Conservation (phyloP, 64 coral and sea anemone species). For the Catalaphyllia jardinei region DNA sequence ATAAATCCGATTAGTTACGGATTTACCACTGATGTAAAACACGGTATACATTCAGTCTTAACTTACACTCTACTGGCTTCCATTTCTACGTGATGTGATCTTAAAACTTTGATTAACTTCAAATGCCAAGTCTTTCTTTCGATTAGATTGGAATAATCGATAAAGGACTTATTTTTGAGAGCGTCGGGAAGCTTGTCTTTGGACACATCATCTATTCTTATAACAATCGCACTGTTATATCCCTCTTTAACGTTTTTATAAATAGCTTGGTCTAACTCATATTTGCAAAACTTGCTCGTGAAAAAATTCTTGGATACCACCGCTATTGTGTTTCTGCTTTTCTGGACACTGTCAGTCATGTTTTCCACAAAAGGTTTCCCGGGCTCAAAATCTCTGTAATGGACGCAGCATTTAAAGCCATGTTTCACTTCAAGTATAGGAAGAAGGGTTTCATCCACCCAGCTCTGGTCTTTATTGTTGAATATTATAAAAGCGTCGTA, state of each 20-base stretch:
- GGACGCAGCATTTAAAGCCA: slow-evolving; percentile 27
- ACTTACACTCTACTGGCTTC: too few species aligned
- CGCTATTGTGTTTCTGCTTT: slow-evolving; percentile 37
- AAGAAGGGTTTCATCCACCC: background rate
- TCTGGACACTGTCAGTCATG: slow-evolving; percentile 32
- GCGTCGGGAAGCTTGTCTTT: slow-evolving; percentile 7
- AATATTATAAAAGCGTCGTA: slow-evolving; percentile 38
- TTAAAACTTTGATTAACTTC: background rate
- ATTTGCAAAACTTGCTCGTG: slow-evolving; percentile 5
- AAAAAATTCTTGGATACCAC: slow-evolving; percentile 46
- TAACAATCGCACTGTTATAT: slow-evolving; percentile 23
- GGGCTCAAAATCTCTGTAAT: slow-evolving; percentile 24
- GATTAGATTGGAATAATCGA: slow-evolving; percentile 21
- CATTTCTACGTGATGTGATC: too few species aligned
- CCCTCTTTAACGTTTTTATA: background rate
- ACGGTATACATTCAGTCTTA: too few species aligned
- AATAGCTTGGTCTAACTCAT: slow-evolving; percentile 33
- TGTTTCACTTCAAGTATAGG: slow-evolving; percentile 36
- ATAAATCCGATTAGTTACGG: too few species aligned
- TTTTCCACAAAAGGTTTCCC: slow-evolving; percentile 36
- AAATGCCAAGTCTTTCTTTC: slow-evolving; percentile 33
- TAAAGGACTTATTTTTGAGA: slow-evolving; percentile 18
- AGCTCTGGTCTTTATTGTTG: slow-evolving; percentile 13
- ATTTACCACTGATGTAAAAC: too few species aligned
- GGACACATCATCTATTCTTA: slow-evolving; percentile 21